Base-by-base conservation (phyloP, 2,113 vertebrate genomes). In the Hydrolagus affinis region DNA sequence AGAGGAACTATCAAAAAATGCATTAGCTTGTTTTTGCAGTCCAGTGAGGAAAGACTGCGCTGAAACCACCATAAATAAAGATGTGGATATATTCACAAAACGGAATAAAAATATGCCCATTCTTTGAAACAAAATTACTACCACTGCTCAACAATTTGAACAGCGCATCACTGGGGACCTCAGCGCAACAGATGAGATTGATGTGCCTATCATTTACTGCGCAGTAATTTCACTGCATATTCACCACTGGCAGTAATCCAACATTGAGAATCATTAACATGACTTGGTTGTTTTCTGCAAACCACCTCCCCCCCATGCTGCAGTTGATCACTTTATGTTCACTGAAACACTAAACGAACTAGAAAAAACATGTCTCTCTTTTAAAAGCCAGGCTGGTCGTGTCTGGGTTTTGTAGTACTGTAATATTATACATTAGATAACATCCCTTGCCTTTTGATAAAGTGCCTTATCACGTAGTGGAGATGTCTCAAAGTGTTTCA, bases 171-270 rank as follows among this genome's bases (percentile, higher is more conserved):
- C 44, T n/a, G 11, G 21, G 12, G n/a, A 60, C 21, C n/a, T 78
- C 11, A 25, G 4, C 4, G 11, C 2, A 15, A 25, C 9, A 76
- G n/a, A 76, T 57, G 56, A 62, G 57, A 59, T 62, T 60, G 11
- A 78, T 78, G 59, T 62, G n/a, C 25, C 28, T 14, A 78, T 62
- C 76, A 12, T 60, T 23, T 25, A 11, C 57, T 8, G n/a, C 25
- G n/a, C 57, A 78, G 15, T 78, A 62, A 78, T 59, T 62, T 21
- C 25, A 59, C 11, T 78, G n/a, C 3, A 59, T 77, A 59, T 8
- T 57, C 17, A 25, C 62, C 11, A 25, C n/a, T 78, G 76, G 76
- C n/a, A 23, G 57, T 28, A 78, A 62, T 78, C 76, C 76, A 78
- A 78, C 9, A 59, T 7, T 78, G 6, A 14, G 23, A 17, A 12